A percentile compares a stretch with the other conserved stretches of the same genome.
Conservation (phyloP, 2,888 invertebrate species). For the Philopedon plagiatum region DNA sequence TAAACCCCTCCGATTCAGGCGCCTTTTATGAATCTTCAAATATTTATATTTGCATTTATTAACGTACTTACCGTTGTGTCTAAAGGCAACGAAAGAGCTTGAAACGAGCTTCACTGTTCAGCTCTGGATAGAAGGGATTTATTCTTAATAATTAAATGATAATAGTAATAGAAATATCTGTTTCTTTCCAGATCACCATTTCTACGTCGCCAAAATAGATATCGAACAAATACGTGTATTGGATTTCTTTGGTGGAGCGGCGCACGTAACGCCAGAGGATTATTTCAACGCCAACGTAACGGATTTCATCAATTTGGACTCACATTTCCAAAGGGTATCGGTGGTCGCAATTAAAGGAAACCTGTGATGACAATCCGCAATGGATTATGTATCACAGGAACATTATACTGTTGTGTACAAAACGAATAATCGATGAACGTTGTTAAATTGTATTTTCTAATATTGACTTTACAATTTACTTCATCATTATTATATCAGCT, state of each 20-base stretch:
- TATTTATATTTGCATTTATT: too few species aligned
- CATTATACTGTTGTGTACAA: constrained; percentile 14
- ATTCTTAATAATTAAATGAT: background rate
- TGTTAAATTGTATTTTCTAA: background rate
- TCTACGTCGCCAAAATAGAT: constrained; percentile 84
- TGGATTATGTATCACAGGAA: constrained; percentile 9
- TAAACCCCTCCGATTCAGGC: too few species aligned
- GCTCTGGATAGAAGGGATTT: too few species aligned
- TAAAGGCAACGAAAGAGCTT: too few species aligned
- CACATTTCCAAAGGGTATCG: constrained; percentile 24
- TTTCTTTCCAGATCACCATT: constrained; percentile 77
- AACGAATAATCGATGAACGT: background rate
- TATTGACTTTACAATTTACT: too few species aligned
- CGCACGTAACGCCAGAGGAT: constrained; percentile 75
- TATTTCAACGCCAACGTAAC: constrained; percentile 67
- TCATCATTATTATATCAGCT: too few species aligned
- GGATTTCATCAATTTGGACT: constrained; percentile 48
- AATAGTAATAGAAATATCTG: background rate
- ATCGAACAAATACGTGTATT: constrained; percentile 82
- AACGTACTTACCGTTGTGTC: too few species aligned
- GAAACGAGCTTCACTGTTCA: too few species aligned
- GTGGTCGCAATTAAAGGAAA: constrained; percentile 29
- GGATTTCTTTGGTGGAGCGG: constrained; percentile 88
- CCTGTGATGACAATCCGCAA: constrained; percentile 15
- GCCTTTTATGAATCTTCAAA: too few species aligned